A percentile compares a stretch with the other conserved stretches of the same genome.
These are phyloP conservation scores for Oreochromis niloticus DNA, from an alignment of 2,113 vertebrate genomes.

Conservation along the genomic window DNA sequence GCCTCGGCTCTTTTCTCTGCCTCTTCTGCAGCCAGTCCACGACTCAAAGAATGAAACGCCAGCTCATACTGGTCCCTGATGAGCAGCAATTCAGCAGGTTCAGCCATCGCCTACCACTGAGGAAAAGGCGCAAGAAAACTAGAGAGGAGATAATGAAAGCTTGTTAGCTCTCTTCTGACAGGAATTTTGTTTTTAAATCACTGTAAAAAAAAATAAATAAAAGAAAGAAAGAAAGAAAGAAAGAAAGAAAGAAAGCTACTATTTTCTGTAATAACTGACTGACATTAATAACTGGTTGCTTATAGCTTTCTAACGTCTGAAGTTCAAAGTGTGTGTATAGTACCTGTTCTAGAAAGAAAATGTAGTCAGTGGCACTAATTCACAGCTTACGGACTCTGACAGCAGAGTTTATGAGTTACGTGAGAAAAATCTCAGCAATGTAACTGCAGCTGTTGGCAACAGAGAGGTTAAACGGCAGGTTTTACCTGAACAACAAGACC, in stretches of 20 bases:
- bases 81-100: slow-evolving; percentile 72
- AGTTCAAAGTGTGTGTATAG: background rate
- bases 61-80: slow-evolving; percentile 81
- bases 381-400: background rate
- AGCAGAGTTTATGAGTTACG: background rate
- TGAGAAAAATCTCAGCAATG: background rate
- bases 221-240: too few relatives aligned
- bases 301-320: background rate
- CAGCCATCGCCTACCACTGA: slow-evolving; percentile 20
- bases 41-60: slow-evolving; percentile 79
- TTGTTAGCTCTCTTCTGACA: background rate
- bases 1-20: slow-evolving; percentile 74
- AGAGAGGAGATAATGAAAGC: background rate
- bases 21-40: slow-evolving; percentile 80
- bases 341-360: background rate
- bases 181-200: too few relatives aligned
- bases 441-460: background rate
- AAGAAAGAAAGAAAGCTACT: too few relatives aligned
- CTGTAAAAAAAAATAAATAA: too few relatives aligned
- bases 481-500: slow-evolving; percentile 33
- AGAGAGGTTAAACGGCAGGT: slow-evolving; percentile 4
- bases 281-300: background rate
- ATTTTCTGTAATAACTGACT: background rate
- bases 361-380: background rate
- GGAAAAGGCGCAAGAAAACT: background rate